phyloP scores from a whole-genome alignment of 2,797 vertebrate genomes.

The Chromis chromis region DNA sequence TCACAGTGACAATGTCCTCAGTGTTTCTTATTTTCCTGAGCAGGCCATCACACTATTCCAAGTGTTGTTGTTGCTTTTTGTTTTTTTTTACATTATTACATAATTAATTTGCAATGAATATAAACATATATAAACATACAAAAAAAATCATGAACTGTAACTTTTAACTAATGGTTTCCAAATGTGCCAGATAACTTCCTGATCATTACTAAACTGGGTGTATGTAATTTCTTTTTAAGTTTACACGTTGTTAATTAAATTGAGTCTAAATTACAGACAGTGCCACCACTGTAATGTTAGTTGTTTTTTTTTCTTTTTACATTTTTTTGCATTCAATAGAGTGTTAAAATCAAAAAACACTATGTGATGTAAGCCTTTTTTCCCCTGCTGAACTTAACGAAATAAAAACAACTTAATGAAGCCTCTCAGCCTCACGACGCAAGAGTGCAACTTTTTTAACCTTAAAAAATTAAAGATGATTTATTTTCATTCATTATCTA shows the following conservation, averaged over 20 bases:
- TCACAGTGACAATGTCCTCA: background rate
- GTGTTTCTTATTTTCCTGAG: background rate
- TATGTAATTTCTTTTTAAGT: background rate
- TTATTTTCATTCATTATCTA: background rate
- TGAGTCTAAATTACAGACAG: background rate
- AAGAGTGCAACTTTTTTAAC: background rate
- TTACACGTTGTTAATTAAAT: conserved; percentile 12
- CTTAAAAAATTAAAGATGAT: background rate
- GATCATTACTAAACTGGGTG: too few species aligned
- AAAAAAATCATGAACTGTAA: background rate
- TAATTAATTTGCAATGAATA: background rate
- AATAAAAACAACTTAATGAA: background rate
- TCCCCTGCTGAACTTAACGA: background rate
- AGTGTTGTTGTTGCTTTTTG: too few species aligned
- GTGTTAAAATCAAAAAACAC: background rate
- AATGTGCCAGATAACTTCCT: too few species aligned
- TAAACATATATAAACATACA: background rate
- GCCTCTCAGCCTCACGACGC: background rate
- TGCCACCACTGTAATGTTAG: background rate
- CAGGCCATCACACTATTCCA: conserved; percentile 1
- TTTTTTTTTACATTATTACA: background rate
- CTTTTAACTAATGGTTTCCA: background rate
- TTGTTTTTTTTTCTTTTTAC: too few species aligned
- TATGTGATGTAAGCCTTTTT: background rate
- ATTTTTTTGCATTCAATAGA: background rate